Evolutionary conservation across 2,888 invertebrate genomes (phyloP).

Genomic region (Cataglyphis albicans): DNA sequence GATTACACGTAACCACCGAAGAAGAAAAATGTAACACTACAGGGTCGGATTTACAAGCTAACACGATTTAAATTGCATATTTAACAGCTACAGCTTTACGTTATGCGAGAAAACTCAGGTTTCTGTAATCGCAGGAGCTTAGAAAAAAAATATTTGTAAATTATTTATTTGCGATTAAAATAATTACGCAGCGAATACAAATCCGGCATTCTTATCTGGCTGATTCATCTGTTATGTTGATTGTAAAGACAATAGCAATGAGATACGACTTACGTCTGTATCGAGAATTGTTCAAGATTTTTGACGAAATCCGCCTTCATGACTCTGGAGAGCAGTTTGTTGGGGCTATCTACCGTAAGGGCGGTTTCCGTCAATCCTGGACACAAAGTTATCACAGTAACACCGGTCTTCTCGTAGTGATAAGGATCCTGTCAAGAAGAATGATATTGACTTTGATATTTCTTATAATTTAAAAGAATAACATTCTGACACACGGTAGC

Average conservation of each 20-base stretch:
- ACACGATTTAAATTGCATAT: background rate
- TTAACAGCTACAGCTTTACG: background rate
- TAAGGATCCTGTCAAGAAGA: conserved; percentile 73
- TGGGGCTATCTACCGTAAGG: conserved; percentile 81
- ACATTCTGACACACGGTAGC: background rate
- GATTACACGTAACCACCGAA: conserved; percentile 8
- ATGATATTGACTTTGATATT: background rate
- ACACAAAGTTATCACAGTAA: conserved; percentile 84
- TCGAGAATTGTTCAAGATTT: conserved; percentile 80
- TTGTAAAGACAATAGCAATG: background rate
- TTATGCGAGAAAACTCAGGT: background rate
- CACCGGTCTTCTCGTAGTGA: conserved; percentile 82
- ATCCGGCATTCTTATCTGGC: background rate
- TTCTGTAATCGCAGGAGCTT: background rate
- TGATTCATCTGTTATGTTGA: background rate
- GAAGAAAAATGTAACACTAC: background rate
- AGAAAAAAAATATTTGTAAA: conserved; percentile 1
- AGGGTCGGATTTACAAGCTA: conserved; percentile 21
- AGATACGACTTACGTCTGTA: conserved; percentile 81
- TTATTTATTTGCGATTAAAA: conserved; percentile 12
- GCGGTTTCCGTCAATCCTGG: conserved; percentile 85
- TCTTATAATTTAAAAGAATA: background rate
- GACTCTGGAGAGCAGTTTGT: conserved; percentile 80
- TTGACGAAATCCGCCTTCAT: conserved; percentile 84
- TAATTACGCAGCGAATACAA: background rate